These are phyloP conservation scores for Thera obeliscata DNA, from an alignment of 2,888 invertebrate genomes.

Conservation along the genomic window DNA sequence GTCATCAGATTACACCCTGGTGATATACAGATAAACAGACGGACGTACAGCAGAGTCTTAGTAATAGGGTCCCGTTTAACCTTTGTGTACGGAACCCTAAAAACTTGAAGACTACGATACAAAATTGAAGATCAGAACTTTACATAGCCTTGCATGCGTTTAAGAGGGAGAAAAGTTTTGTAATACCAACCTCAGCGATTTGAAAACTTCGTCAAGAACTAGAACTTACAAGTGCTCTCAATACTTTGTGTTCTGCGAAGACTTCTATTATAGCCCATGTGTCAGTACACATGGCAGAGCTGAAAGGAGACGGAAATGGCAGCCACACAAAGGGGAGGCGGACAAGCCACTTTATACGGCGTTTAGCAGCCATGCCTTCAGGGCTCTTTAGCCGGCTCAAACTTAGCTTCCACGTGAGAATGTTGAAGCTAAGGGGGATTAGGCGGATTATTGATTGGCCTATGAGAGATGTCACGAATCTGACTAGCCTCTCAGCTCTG, in stretches of 20 bases:
- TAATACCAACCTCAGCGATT: too few species aligned
- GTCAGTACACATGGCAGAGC: conserved; percentile 37
- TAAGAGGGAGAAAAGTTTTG: too few species aligned
- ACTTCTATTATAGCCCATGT: background rate
- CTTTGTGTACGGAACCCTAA: too few species aligned
- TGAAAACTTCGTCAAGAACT: too few species aligned
- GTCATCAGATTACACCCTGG: too few species aligned
- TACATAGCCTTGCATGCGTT: too few species aligned
- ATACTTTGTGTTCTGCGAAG: background rate
- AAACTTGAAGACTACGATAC: too few species aligned
- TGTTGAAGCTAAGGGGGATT: conserved; percentile 1
- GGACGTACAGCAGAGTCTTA: too few species aligned
- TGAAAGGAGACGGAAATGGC: conserved; percentile 59
- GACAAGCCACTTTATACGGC: conserved; percentile 54
- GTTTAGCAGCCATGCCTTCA: conserved; percentile 47
- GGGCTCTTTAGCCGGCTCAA: conserved; percentile 39
- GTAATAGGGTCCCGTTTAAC: too few species aligned
- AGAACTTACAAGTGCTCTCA: background rate
- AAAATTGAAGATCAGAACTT: too few species aligned
- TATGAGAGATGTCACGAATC: background rate
- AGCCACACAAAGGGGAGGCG: conserved; percentile 53
- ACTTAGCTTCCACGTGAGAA: background rate
- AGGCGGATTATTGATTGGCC: background rate
- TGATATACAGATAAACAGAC: too few species aligned
- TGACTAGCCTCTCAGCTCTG: too few species aligned